These are phyloP conservation scores for Marronus borbonicus DNA, from an alignment of 2,888 invertebrate species.

Conservation along the genomic window DNA sequence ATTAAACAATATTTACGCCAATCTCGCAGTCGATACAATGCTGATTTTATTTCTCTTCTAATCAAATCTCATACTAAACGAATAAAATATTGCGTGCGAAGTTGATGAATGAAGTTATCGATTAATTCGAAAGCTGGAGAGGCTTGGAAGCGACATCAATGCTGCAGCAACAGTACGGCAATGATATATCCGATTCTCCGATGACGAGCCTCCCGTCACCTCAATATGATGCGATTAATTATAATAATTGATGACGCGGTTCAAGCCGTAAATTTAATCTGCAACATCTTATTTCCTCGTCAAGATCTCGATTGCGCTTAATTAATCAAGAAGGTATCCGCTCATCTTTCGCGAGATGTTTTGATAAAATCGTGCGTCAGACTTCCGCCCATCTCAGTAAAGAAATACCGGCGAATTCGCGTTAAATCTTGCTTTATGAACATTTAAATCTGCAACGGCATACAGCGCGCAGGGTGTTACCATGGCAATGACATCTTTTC, in stretches of 20 bases:
- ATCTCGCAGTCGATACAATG: too few species aligned
- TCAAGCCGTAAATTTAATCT: conserved; percentile 43
- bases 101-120: conserved; percentile 39
- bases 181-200: conserved; percentile 18
- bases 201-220: conserved; percentile 23
- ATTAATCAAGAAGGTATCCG: conserved; percentile 45
- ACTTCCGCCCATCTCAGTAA: not conserved
- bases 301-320: conserved; percentile 42
- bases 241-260: conserved; percentile 39
- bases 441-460: conserved; percentile 62
- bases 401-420: conserved; percentile 32
- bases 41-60: not conserved
- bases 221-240: conserved; percentile 42
- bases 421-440: conserved; percentile 55
- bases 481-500: conserved; percentile 63
- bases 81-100: conserved; percentile 37
- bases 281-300: conserved; percentile 48
- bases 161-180: conserved; percentile 2
- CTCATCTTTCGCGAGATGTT: conserved; percentile 16
- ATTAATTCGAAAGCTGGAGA: not conserved
- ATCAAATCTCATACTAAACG: conserved; percentile 1
- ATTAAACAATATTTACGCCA: not conserved
- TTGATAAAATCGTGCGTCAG: conserved; percentile 22
- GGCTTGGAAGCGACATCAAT: not conserved
- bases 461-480: conserved; percentile 60